Evolutionary conservation across 2,888 invertebrate genomes (phyloP).

Genomic region (Tholera decimalis): DNA sequence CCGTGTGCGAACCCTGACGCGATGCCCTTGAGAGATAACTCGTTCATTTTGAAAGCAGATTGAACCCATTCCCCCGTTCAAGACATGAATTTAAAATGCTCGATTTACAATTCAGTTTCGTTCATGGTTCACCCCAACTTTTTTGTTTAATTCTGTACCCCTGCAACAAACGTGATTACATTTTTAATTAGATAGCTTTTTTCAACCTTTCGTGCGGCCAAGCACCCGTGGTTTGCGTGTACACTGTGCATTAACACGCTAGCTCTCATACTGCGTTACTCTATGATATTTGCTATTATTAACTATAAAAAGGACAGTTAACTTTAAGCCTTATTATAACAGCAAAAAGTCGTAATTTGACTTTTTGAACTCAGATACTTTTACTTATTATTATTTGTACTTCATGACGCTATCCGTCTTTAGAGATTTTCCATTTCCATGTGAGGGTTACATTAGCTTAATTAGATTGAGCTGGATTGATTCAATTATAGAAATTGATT

Average conservation of each 20-base stretch:
- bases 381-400: slow-evolving; percentile 64
- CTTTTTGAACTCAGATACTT: slow-evolving; percentile 38
- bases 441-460: slow-evolving; percentile 49
- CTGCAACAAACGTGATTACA: slow-evolving; percentile 71
- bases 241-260: slow-evolving; percentile 76
- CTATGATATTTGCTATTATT: slow-evolving; percentile 77
- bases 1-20: slow-evolving; percentile 71
- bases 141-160: slow-evolving; percentile 69
- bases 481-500: slow-evolving; percentile 43
- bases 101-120: slow-evolving; percentile 73
- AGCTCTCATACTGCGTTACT: slow-evolving; percentile 70
- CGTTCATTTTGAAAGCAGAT: slow-evolving; percentile 75
- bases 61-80: slow-evolving; percentile 73
- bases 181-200: slow-evolving; percentile 74
- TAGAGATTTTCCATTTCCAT: slow-evolving; percentile 60
- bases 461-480: slow-evolving; percentile 33
- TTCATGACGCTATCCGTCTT: slow-evolving; percentile 63
- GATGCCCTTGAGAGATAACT: slow-evolving; percentile 77
- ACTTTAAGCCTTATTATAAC: slow-evolving; percentile 62
- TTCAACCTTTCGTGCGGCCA: slow-evolving; percentile 56
- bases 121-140: slow-evolving; percentile 64
- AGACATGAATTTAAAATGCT: slow-evolving; percentile 78
- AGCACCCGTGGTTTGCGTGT: slow-evolving; percentile 73
- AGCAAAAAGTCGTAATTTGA: slow-evolving; percentile 46
- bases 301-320: slow-evolving; percentile 56